A percentile compares a stretch with the other conserved stretches of the same genome.
Conservation (phyloP, 2,113 vertebrate genomes). For the Melanerpes aurifrons region DNA sequence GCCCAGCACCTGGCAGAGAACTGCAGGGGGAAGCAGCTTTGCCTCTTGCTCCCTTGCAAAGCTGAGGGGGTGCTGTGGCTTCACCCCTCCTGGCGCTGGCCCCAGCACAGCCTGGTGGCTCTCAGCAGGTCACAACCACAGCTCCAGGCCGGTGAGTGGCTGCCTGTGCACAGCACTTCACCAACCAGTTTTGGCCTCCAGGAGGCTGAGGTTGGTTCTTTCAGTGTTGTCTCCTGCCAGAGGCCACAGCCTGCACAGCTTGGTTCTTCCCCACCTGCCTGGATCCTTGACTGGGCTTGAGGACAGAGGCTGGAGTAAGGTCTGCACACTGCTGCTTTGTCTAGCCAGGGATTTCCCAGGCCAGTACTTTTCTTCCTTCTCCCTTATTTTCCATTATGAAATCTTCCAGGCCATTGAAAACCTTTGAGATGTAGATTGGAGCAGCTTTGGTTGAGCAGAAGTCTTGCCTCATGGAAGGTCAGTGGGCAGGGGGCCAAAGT, state of each 20-base stretch:
- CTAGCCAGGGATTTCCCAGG: background rate
- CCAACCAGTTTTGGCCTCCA: constrained; percentile 1
- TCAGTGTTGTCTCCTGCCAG: background rate
- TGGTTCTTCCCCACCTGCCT: background rate
- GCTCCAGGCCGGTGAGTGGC: background rate
- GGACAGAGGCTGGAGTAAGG: background rate
- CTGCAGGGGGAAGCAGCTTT: background rate
- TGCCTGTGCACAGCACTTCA: background rate
- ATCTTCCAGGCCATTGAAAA: background rate
- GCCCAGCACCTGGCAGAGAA: background rate
- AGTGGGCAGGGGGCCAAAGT: background rate
- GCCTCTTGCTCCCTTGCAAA: background rate
- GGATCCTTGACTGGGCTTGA: background rate
- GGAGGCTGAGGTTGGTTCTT: constrained; percentile 5
- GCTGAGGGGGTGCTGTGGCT: background rate
- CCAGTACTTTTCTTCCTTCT: background rate
- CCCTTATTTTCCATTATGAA: background rate
- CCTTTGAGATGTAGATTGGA: background rate
- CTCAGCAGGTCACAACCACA: background rate
- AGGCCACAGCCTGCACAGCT: background rate
- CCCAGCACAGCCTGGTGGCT: background rate
- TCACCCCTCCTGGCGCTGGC: background rate
- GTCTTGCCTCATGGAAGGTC: background rate
- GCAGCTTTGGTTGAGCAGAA: background rate
- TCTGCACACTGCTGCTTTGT: background rate